Evolutionary conservation across 2,113 vertebrate genomes (phyloP).

Genomic region (Campylomormyrus tamandua): DNA sequence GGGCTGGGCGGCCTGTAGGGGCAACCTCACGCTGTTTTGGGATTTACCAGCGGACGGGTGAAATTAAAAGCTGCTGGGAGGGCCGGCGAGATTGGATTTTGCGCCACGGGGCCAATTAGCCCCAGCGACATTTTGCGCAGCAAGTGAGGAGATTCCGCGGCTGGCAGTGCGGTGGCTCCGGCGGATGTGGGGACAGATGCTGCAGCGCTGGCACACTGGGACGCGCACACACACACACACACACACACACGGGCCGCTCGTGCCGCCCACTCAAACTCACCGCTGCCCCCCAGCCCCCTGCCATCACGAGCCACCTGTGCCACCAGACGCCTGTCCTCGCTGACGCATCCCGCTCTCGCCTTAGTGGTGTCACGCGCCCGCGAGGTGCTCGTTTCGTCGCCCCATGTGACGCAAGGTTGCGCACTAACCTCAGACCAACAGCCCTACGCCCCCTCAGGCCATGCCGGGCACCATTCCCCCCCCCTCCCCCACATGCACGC

Average conservation of each 20-base stretch:
- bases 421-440: not conserved
- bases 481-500: not conserved
- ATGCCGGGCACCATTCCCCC: not conserved
- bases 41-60: slow-evolving; percentile 45
- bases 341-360: not conserved
- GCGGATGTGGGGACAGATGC: slow-evolving; percentile 13
- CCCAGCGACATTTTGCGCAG: slow-evolving; percentile 7
- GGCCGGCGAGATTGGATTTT: slow-evolving; percentile 1
- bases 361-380: not conserved
- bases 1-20: not conserved
- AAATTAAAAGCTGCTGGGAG: slow-evolving; percentile 38
- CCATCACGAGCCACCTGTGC: not conserved
- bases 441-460: not conserved
- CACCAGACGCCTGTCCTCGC: not conserved
- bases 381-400: not conserved
- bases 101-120: slow-evolving; percentile 46
- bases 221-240: not conserved
- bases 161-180: not conserved
- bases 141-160: slow-evolving; percentile 24
- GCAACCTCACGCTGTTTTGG: slow-evolving; percentile 14
- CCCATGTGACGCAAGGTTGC: not conserved
- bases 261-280: not conserved
- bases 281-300: not conserved
- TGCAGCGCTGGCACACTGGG: not conserved
- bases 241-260: not conserved